Evolutionary conservation across 2,888 invertebrate species (phyloP), one percentile per base, ranked within the genome.

Genomic region (Thera obeliscata): DNA sequence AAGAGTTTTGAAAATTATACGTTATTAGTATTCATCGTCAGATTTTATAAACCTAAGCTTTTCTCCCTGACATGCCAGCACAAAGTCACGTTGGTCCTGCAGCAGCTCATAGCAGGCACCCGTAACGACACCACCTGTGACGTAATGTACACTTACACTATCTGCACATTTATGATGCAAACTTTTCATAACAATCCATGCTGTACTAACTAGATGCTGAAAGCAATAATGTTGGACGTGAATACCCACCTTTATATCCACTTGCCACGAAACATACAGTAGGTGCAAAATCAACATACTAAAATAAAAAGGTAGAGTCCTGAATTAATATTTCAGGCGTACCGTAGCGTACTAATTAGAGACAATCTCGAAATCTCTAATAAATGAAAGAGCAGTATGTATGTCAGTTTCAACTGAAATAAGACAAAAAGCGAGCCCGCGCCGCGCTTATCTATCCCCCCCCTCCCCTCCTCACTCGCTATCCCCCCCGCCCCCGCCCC

Each of bases 341-440:
- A 22, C 22, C 22, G 22, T 22, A 22, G 22, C 22, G 22, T 22
- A 22, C 22, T 22, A 22, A 22, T 22, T 22, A 22, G 22, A 22
- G 22, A 1, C 5, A 41, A 41, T 4, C 41, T 7, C 41, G 22
- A 22, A 22, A 41, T 41, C 41, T 41, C 41, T 7, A 41, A 41
- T 41, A 41, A 41, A 38, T 38, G 6, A 38, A 6, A 6, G 38
- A 38, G 38, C 38, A 1, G 38, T 22, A 43, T 11, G 22, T 9
- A 52, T 33, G 22, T 22, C 60, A 52, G 52, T 54, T 35, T 35
- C 43, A 22, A 61, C 43, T 46, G 43, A 61, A 61, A 35, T 46
- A 61, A 46, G 54, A 61, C 35, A 61, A 61, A 61, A 49, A 61
- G 41, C 33, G 52, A 7, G 8, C 35, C 3, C 12, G 48, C 36